Conservation (phyloP, 2,888 invertebrate species). For the Microctonus brassicae region DNA sequence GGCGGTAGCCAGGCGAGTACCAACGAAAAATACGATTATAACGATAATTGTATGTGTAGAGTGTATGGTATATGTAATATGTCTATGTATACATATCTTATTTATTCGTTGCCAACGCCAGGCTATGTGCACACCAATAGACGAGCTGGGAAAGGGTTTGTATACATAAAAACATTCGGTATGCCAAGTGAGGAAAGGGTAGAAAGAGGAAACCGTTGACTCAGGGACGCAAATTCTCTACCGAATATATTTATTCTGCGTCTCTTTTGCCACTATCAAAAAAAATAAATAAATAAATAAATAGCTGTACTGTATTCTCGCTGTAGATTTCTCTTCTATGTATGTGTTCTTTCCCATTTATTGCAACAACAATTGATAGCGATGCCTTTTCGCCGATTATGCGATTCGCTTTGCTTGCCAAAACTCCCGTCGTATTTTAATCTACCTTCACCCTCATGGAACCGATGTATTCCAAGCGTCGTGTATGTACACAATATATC, state of each 20-base stretch:
- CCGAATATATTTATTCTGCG: constrained; percentile 43
- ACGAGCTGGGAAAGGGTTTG: constrained; percentile 39
- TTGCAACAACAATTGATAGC: constrained; percentile 55
- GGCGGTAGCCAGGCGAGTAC: constrained; percentile 50
- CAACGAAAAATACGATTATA: constrained; percentile 66
- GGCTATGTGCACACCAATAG: constrained; percentile 49
- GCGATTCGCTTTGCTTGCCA: constrained; percentile 25
- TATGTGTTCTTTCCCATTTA: constrained; percentile 43
- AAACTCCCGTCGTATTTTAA: constrained; percentile 27
- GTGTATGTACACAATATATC: too few species aligned
- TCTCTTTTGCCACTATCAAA: constrained; percentile 35
- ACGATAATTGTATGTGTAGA: constrained; percentile 67
- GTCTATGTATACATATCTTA: constrained; percentile 57
- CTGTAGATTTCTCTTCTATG: constrained; percentile 45
- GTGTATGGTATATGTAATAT: constrained; percentile 51
- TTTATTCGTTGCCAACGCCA: constrained; percentile 59
- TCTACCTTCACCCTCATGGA: not conserved
- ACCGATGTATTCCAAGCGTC: not conserved
- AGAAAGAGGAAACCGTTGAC: constrained; percentile 44
- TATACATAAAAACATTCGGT: constrained; percentile 40
- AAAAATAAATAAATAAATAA: constrained; percentile 51
- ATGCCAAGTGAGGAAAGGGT: constrained; percentile 37
- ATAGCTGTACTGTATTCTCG: constrained; percentile 52
- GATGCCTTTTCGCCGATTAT: constrained; percentile 32
- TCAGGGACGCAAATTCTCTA: constrained; percentile 48